phyloP scores from a whole-genome alignment of 2,797 vertebrate genomes.

The Muscicapa comitata region DNA sequence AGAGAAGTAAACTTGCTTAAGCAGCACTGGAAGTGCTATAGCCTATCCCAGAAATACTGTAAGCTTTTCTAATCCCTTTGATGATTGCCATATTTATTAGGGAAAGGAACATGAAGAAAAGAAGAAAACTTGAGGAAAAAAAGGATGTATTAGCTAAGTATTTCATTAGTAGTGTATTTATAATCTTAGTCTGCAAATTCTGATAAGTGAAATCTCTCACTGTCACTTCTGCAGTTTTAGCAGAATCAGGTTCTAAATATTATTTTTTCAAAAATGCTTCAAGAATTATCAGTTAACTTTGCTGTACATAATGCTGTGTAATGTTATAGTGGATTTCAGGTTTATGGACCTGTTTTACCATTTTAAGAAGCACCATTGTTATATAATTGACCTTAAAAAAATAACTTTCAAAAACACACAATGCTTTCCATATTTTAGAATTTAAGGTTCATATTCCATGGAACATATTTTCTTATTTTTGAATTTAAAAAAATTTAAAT shows the following conservation, averaged over 20 bases:
- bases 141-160: neutral
- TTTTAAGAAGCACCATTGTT: neutral
- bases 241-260: neutral
- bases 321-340: neutral
- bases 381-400: neutral
- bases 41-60: neutral
- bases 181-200: neutral
- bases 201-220: neutral
- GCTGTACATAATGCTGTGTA: neutral
- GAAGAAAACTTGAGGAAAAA: neutral
- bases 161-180: neutral
- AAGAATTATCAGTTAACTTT: neutral
- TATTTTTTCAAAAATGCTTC: neutral
- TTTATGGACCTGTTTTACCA: neutral
- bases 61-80: neutral
- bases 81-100: neutral
- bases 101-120: neutral
- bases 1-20: neutral
- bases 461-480: neutral
- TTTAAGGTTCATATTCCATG: neutral
- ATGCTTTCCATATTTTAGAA: neutral
- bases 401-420: neutral
- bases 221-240: neutral
- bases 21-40: neutral
- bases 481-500: neutral